These are phyloP conservation scores for Pelagia noctiluca DNA, from an alignment of 30 jellyfish, hydroid and myxozoan species.

Conservation along the genomic window DNA sequence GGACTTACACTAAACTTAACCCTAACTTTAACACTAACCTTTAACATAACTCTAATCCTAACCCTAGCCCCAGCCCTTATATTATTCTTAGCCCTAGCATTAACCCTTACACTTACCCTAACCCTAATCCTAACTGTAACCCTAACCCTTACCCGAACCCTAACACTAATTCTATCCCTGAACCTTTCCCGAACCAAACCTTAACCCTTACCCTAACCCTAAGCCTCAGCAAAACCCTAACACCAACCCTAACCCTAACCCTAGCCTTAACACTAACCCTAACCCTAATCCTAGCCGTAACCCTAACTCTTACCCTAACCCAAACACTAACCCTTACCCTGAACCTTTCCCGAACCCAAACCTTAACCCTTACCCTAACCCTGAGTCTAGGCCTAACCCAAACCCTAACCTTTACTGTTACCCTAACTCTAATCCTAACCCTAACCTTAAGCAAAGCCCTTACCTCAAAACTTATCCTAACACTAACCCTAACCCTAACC, in stretches of 20 bases:
- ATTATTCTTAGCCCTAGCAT: no score
- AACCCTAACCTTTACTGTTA: neutral
- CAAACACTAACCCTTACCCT: neutral
- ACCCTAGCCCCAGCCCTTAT: no score
- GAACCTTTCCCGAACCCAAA: no score
- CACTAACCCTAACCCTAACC: constrained; percentile 4
- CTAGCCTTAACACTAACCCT: no score
- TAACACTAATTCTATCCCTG: neutral
- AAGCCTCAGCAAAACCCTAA: no score
- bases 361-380: no score
- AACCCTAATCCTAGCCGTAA: no score
- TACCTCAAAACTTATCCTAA: neutral
- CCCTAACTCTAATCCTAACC: constrained; percentile 7
- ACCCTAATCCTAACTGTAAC: neutral
- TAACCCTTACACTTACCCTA: neutral
- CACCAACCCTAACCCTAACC: no score
- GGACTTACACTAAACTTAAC: no score
- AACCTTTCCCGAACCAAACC: neutral
- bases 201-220: no score
- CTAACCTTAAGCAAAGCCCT: neutral
- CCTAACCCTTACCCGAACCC: neutral
- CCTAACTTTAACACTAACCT: no score
- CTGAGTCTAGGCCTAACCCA: neutral
- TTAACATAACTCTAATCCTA: neutral
- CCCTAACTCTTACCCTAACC: no score